Base-by-base conservation (phyloP, 2,888 invertebrate genomes). In the Horisme vitalbata region DNA sequence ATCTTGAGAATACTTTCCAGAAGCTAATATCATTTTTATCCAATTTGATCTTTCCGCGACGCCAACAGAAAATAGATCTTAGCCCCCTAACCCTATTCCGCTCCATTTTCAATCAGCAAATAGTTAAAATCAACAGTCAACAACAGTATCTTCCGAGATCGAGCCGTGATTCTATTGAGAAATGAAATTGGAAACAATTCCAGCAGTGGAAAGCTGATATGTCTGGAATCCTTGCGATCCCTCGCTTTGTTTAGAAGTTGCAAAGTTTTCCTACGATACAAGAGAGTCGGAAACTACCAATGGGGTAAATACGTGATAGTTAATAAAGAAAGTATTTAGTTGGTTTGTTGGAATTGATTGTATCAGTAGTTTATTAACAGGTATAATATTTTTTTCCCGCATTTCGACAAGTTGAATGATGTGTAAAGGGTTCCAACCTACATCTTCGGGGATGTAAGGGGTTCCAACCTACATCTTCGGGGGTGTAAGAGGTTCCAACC, bases 221-320 rank as follows among this genome's bases (percentile, higher is more conserved):
- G 9, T 20, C 14, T 20, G 10, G 27, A 32, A 11, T 35, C 13
- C 28, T 21, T 4, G 21, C 21, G 12, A 34, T 31, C 10, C 20
- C 26, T 21, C 21, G n/a, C 26, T 35, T 38, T 31, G 31, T 41
- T 34, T 39, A n/a, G 20, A 28, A 31, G 31, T 35, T 21, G 12
- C n/a, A 47, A 47, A 31, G 41, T 46, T 41, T 45, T 15, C 27
- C 12, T 11, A 15, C 21, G 31, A 7, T 12, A 12, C n/a, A 10
- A 31, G 7, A 31, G 30, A 35, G 20, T 52, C 38, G 5, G 21
- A 14, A 37, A 47, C 41, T 34, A 20, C 33, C 21, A 31, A 12
- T 18, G 18, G 30, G 20, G 31, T 32, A 37, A 31, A 41, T 34
- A 54, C 47, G 50, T 28, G 47, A 28, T 54, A 45, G 28, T 47